phyloP scores from a whole-genome alignment of 1,140 invertebrate genomes.

The Myzus persicae region DNA sequence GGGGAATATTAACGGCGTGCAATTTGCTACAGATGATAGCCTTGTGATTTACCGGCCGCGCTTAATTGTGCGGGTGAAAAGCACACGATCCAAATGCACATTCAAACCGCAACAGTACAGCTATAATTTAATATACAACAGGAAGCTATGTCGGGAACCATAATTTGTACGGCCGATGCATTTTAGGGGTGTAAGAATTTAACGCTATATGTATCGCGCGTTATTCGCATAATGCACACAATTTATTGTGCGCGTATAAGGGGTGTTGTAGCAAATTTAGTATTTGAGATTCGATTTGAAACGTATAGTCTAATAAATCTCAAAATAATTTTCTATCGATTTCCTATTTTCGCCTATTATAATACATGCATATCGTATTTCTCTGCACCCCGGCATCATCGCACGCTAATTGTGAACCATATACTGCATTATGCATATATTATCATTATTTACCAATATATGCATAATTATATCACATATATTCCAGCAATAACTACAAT shows the following conservation, averaged over 20 bases:
- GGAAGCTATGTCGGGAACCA: not conserved
- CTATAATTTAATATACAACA: not conserved
- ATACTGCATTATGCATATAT: no score
- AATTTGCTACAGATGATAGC: conserved; percentile 45
- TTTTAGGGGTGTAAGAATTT: conserved; percentile 4
- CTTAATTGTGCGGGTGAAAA: conserved; percentile 28
- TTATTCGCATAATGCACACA: conserved; percentile 7
- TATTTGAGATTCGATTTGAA: not conserved
- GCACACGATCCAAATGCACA: conserved; percentile 35
- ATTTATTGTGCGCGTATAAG: not conserved
- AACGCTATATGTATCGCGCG: not conserved
- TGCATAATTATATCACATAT: no score
- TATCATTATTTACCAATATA: no score
- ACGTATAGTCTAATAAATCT: not conserved
- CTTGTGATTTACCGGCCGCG: conserved; percentile 23
- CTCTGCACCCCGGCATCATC: not conserved
- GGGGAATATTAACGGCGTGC: not conserved
- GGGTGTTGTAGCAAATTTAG: not conserved
- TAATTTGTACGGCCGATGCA: not conserved
- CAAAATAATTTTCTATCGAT: not conserved
- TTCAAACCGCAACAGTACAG: conserved; percentile 25
- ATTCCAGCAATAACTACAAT: not conserved
- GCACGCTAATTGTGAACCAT: not conserved
- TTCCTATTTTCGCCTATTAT: no score
- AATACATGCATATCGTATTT: not conserved